Conservation (phyloP, 2,888 invertebrate genomes). For the Macrostomum cliftonense region DNA sequence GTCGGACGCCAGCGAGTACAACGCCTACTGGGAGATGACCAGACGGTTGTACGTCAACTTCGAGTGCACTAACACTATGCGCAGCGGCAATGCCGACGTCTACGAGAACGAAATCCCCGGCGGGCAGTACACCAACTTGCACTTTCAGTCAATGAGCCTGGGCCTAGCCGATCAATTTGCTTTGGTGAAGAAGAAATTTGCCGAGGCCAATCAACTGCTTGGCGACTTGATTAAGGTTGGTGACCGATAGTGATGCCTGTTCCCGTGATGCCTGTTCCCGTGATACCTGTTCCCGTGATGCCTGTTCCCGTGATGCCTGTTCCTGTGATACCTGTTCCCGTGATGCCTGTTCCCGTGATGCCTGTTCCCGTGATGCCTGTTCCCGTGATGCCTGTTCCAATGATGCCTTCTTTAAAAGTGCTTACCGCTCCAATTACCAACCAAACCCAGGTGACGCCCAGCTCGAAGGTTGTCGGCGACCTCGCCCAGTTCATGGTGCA, state of each 20-base stretch:
- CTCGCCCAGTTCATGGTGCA: slow-evolving; percentile 97
- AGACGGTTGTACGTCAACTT: slow-evolving; percentile 78
- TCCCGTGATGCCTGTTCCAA: too few species aligned
- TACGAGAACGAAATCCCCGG: slow-evolving; percentile 96
- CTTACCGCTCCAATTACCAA: too few species aligned
- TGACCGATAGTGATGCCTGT: too few species aligned
- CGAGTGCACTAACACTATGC: slow-evolving; percentile 94
- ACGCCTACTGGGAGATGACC: slow-evolving; percentile 95
- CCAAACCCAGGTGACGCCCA: slow-evolving; percentile 62
- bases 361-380: too few species aligned
- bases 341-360: too few species aligned
- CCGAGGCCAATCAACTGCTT: slow-evolving; percentile 67
- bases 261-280: too few species aligned
- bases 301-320: too few species aligned
- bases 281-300: too few species aligned
- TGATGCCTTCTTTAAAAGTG: too few species aligned
- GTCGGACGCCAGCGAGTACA: slow-evolving; percentile 69
- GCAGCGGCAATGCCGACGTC: slow-evolving; percentile 93
- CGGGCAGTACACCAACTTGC: slow-evolving; percentile 95
- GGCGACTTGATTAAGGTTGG: slow-evolving; percentile 70
- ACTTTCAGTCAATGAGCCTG: slow-evolving; percentile 87
- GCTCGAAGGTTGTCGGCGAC: slow-evolving; percentile 95
- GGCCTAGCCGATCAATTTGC: slow-evolving; percentile 92
- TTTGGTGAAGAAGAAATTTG: slow-evolving; percentile 74
- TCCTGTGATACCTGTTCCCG: too few species aligned